phyloP scores from a whole-genome alignment of 2,113 vertebrate genomes.

The Melanotaenia duboulayi region DNA sequence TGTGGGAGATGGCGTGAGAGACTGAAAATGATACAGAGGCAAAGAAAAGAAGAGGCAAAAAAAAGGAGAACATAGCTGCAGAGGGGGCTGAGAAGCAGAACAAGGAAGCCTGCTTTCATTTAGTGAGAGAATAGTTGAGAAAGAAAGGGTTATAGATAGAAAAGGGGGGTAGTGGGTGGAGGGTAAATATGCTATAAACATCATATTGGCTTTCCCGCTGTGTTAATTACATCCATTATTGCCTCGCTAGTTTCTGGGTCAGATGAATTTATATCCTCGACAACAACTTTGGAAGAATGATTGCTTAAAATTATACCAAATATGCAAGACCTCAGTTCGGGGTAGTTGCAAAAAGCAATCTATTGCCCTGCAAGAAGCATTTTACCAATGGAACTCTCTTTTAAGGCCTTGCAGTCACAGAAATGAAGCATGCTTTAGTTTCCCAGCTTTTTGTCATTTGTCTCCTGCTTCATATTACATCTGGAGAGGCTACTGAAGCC shows the following conservation, averaged over 20 bases:
- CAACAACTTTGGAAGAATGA: constrained; percentile 60
- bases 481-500: constrained; percentile 43
- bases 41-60: constrained; percentile 19
- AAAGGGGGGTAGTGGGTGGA: neutral
- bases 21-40: constrained; percentile 21
- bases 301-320: constrained; percentile 45
- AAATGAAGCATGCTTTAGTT: constrained; percentile 30
- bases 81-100: neutral
- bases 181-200: constrained; percentile 46
- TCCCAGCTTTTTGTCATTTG: constrained; percentile 7
- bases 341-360: constrained; percentile 60
- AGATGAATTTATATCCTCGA: constrained; percentile 44
- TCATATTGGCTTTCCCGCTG: constrained; percentile 49
- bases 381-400: constrained; percentile 53
- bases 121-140: constrained; percentile 13
- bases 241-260: constrained; percentile 65
- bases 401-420: constrained; percentile 9
- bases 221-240: constrained; percentile 73
- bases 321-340: constrained; percentile 26
- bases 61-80: constrained; percentile 8
- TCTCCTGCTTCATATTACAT: constrained; percentile 6
- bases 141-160: constrained; percentile 19
- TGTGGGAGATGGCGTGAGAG: neutral
- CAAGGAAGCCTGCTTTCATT: neutral
- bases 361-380: constrained; percentile 21